Evolutionary conservation across 2,888 invertebrate genomes (phyloP).

Genomic region (Drosophila imparisetae): DNA sequence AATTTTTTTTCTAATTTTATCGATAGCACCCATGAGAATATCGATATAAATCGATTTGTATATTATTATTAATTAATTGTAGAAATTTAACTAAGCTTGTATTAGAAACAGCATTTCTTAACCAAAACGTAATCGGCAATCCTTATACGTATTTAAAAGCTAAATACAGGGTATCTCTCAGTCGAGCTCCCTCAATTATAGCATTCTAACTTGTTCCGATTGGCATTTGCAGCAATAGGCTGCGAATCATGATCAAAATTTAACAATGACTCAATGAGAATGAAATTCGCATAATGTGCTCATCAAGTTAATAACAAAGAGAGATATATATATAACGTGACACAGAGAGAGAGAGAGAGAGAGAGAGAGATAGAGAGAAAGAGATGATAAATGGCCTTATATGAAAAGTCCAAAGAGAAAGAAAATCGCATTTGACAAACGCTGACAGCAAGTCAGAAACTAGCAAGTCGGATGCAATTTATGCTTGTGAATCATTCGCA

Average conservation of each 20-base stretch:
- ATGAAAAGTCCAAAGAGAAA: constrained; percentile 35
- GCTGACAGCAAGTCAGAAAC: constrained; percentile 43
- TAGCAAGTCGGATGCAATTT: constrained; percentile 33
- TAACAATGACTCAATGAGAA: constrained; percentile 49
- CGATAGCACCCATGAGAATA: not conserved
- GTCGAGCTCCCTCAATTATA: not conserved
- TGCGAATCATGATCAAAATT: constrained; percentile 65
- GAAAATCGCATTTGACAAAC: constrained; percentile 42
- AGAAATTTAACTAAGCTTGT: not conserved
- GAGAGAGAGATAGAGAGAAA: not conserved
- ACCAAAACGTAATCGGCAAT: not conserved
- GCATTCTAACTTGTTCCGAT: constrained; percentile 26
- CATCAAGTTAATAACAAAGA: not conserved
- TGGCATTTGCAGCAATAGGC: constrained; percentile 51
- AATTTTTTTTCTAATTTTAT: not conserved
- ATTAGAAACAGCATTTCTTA: not conserved
- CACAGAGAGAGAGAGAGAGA: not conserved
- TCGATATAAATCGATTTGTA: not conserved
- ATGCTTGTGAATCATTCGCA: constrained; percentile 60
- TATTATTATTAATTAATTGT: not conserved
- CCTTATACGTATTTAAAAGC: not conserved
- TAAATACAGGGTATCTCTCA: not conserved
- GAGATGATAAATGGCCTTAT: constrained; percentile 25
- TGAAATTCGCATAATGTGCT: constrained; percentile 14
- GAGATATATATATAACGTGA: not conserved